Percentiles rank a stretch among this genome's conserved stretches.
These are phyloP conservation scores for Tinea semifulvella DNA, from an alignment of 2,888 invertebrate genomes.

Conservation along the genomic window DNA sequence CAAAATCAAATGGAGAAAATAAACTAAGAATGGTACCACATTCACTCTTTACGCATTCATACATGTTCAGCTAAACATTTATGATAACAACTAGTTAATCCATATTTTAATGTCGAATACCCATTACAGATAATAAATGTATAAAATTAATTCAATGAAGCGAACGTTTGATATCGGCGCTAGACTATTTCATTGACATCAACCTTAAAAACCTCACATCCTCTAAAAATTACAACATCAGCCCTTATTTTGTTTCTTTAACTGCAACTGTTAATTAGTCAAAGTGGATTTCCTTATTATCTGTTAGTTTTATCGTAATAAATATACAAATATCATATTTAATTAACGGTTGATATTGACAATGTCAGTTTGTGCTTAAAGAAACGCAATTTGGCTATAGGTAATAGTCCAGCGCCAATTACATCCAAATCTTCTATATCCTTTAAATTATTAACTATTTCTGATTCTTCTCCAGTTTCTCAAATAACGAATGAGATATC, in stretches of 20 bases:
- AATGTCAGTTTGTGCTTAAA: too few species aligned
- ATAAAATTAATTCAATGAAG: constrained; percentile 46
- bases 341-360: background rate
- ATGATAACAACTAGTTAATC: constrained; percentile 58
- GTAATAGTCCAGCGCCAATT: constrained; percentile 56
- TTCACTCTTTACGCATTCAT: constrained; percentile 58
- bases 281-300: too few species aligned
- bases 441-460: too few species aligned
- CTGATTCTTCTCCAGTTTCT: too few species aligned
- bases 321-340: background rate
- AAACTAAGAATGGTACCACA: constrained; percentile 28
- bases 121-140: constrained; percentile 47
- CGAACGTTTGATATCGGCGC: constrained; percentile 40
- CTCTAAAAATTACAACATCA: too few species aligned
- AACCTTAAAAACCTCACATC: too few species aligned
- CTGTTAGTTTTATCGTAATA: background rate
- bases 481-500: too few species aligned
- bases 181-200: constrained; percentile 35
- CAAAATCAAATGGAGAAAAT: background rate
- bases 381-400: too few species aligned
- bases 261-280: too few species aligned
- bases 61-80: constrained; percentile 64
- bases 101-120: constrained; percentile 44
- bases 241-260: too few species aligned
- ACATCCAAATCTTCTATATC: constrained; percentile 10